Evolutionary conservation across 2,888 invertebrate genomes (phyloP), one percentile per base, ranked within the genome.

Genomic region (Troglohyphantes excavatus): DNA sequence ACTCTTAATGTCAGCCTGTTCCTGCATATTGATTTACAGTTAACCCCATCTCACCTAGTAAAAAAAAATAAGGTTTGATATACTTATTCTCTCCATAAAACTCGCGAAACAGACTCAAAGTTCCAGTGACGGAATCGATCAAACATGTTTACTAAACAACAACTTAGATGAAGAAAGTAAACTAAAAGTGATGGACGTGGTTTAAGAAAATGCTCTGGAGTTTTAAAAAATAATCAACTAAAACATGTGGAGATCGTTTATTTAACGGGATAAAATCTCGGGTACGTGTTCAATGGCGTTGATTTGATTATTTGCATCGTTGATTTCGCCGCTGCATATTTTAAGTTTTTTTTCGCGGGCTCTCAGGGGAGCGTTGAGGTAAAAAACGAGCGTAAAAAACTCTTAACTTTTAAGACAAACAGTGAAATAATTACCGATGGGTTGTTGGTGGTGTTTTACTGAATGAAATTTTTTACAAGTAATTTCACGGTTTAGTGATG

Each of bases 1-100:
- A 53, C n/a, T 13, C n/a, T n/a, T 53, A 53, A 53, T n/a, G 53
- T 17, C n/a, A 13, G 13, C n/a, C 17, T 9, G 9, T 53, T 53
- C 53, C 53, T n/a, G 53, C 53, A 53, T 53, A 53, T 53, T 53
- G 53, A 53, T 53, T 53, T 53, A 53, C 53, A 53, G 53, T 53
- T 53, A 53, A 53, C 53, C 53, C n/a, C n/a, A 53, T 53, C 53
- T n/a, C 53, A 53, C n/a, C 53, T 53, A 53, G n/a, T 53, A 53
- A 53, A 53, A 53, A 53, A 53, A 53, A 33, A 33, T 3, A 33
- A n/a, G 5, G 53, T 13, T 53, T 53, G 53, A 13, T 53, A 17
- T 53, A n/a, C 53, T 53, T 53, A 53, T 53, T 53, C 53, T 13
- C n/a, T n/a, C 53, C 53, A 53, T 53, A 53, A 53, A 53, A 53